Evolutionary conservation across 2,797 vertebrate species (phyloP).

Genomic region (Malacoctenus gilli): DNA sequence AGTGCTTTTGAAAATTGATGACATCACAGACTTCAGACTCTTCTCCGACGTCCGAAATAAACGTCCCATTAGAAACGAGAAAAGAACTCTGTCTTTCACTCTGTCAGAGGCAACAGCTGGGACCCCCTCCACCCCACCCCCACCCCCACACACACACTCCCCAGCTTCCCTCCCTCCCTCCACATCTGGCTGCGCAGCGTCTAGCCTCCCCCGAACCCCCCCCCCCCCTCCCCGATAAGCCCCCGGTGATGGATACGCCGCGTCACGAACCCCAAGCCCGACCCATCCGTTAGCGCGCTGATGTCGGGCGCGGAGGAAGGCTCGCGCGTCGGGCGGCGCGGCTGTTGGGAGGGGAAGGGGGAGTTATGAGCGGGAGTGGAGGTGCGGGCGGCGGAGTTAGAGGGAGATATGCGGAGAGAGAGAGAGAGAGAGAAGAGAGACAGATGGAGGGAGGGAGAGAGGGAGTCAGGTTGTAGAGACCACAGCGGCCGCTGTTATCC

Average conservation of each 20-base stretch:
- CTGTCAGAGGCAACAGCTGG: no score
- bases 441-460: constrained; percentile 53
- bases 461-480: constrained; percentile 13
- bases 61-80: no score
- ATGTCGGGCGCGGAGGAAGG: constrained; percentile 22
- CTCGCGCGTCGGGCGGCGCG: constrained; percentile 50
- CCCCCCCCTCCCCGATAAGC: constrained; percentile 55
- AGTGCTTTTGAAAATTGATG: no score
- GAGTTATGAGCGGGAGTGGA: constrained; percentile 57
- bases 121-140: no score
- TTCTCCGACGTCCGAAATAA: no score
- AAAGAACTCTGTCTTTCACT: no score
- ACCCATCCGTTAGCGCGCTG: constrained; percentile 59
- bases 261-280: constrained; percentile 57
- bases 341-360: constrained; percentile 42
- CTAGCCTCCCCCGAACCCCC: constrained; percentile 55
- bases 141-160: background rate
- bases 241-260: constrained; percentile 66
- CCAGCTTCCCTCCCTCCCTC: constrained; percentile 20
- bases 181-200: constrained; percentile 63
- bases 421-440: constrained; percentile 38
- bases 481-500: constrained; percentile 7
- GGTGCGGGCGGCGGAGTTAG: constrained; percentile 18
- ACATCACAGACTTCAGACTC: no score
- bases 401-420: constrained; percentile 19